Evolutionary conservation across 2,888 invertebrate genomes (phyloP).

Genomic region (Lycaena phlaeas): DNA sequence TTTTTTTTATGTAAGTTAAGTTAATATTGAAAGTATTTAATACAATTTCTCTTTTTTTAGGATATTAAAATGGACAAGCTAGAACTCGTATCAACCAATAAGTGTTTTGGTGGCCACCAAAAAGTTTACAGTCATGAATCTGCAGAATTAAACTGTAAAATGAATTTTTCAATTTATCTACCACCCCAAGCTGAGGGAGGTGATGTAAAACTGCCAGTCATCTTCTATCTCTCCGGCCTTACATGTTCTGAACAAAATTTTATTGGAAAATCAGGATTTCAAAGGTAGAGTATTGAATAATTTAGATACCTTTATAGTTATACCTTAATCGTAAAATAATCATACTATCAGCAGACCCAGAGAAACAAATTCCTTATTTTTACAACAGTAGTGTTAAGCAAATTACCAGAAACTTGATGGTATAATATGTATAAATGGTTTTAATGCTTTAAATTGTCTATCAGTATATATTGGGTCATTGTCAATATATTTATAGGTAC

Average conservation of each 20-base stretch:
- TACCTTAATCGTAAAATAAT: no score
- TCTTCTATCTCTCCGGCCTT: constrained; percentile 94
- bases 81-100: constrained; percentile 77
- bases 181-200: constrained; percentile 82
- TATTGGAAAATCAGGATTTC: constrained; percentile 95
- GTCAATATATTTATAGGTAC: no score
- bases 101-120: constrained; percentile 88
- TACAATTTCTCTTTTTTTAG: constrained; percentile 11
- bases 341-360: no score
- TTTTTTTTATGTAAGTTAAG: no score
- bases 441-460: no score
- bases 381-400: no score
- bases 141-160: constrained; percentile 84
- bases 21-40: no score
- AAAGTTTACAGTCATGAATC: constrained; percentile 89
- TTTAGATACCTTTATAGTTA: neutral
- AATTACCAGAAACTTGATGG: no score
- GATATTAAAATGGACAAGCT: constrained; percentile 59
- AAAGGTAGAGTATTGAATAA: constrained; percentile 72
- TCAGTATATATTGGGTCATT: no score
- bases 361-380: no score
- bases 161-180: constrained; percentile 94
- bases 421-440: no score
- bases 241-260: constrained; percentile 97
- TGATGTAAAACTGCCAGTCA: constrained; percentile 80